A percentile compares a stretch with the other conserved stretches of the same genome.
Evolutionary conservation across 2,797 vertebrate species (phyloP).

Genomic region (Parauchenoglanis ngamensis): DNA sequence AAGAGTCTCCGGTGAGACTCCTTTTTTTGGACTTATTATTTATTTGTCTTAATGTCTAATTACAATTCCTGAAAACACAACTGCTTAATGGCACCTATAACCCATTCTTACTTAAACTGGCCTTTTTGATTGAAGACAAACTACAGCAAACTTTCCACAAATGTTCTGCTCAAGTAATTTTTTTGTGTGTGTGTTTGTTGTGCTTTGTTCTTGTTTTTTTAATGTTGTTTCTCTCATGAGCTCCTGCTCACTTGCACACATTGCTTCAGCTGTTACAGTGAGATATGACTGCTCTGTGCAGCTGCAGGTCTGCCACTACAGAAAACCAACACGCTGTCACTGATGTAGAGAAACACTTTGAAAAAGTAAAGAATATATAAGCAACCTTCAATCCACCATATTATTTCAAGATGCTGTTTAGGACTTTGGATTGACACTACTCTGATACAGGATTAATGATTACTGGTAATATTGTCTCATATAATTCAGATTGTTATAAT

Average conservation of each 20-base stretch:
- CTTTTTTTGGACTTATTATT: no score
- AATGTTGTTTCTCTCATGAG: neutral
- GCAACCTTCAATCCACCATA: neutral
- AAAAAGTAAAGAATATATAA: neutral
- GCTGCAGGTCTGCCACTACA: neutral
- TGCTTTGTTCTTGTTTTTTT: neutral
- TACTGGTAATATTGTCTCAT: neutral
- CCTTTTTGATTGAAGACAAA: neutral
- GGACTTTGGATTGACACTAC: neutral
- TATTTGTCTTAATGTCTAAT: neutral
- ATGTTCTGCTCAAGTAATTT: slow-evolving; percentile 16
- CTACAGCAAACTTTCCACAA: neutral
- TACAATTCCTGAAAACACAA: neutral
- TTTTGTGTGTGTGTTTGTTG: neutral
- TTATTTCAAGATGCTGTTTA: neutral
- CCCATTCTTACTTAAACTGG: neutral
- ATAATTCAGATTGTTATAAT: neutral
- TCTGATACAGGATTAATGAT: neutral
- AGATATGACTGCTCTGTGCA: neutral
- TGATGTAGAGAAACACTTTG: neutral
- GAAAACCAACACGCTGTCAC: neutral
- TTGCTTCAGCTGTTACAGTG: slow-evolving; percentile 27
- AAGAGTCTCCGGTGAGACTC: neutral
- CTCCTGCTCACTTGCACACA: slow-evolving; percentile 1
- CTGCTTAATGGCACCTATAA: neutral